Percentiles rank a stretch among this genome's conserved stretches.
These are phyloP conservation scores for Notodonta ziczac DNA, from an alignment of 2,888 invertebrate genomes.

Conservation along the genomic window DNA sequence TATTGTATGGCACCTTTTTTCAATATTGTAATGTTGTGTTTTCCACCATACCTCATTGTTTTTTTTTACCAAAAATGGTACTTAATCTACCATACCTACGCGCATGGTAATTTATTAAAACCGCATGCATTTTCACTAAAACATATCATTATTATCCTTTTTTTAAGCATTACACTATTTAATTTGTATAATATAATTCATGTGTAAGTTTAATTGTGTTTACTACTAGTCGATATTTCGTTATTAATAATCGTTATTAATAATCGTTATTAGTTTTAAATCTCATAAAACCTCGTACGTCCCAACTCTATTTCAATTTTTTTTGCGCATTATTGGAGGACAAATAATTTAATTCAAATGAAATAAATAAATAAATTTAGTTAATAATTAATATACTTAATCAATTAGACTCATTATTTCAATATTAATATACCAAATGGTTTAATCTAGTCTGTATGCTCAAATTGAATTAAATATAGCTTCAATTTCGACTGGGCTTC, in stretches of 20 bases:
- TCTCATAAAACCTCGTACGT: not conserved
- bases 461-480: constrained; percentile 36
- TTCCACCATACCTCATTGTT: constrained; percentile 28
- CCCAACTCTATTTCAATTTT: constrained; percentile 4
- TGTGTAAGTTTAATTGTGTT: constrained; percentile 28
- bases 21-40: constrained; percentile 8
- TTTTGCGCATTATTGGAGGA: constrained; percentile 11
- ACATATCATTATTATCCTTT: constrained; percentile 34
- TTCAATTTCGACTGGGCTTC: not conserved
- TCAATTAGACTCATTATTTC: not conserved
- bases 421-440: constrained; percentile 58
- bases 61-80: constrained; percentile 43
- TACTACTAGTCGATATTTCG: constrained; percentile 36
- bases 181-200: constrained; percentile 18
- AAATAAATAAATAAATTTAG: constrained; percentile 23
- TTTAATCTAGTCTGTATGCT: constrained; percentile 68
- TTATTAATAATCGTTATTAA: no score
- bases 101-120: constrained; percentile 35
- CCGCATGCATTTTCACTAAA: constrained; percentile 44
- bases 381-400: not conserved
- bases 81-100: constrained; percentile 35
- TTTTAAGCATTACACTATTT: constrained; percentile 12
- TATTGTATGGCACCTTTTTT: constrained; percentile 28
- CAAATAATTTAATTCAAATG: constrained; percentile 24
- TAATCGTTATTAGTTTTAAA: constrained; percentile 14